A percentile compares a stretch with the other conserved stretches of the same genome.
Evolutionary conservation across 2,888 invertebrate genomes (phyloP).

Genomic region (Himalopsyche kuldschensis): DNA sequence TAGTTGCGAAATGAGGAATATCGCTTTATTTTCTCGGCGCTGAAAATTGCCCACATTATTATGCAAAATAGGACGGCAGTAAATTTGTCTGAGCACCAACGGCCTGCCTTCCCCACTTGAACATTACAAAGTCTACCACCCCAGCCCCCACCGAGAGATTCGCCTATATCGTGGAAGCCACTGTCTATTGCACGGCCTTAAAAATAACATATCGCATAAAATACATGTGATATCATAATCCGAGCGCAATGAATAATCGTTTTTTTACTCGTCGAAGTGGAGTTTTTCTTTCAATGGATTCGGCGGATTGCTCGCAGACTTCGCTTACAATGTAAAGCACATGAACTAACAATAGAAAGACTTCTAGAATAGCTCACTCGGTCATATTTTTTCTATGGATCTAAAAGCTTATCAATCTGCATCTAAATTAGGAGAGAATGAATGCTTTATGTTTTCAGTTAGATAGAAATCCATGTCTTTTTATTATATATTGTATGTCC

Average conservation of each 20-base stretch:
- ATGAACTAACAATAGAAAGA: too few species aligned
- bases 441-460: too few species aligned
- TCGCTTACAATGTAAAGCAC: too few species aligned
- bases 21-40: conserved; percentile 7
- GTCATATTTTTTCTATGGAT: too few species aligned
- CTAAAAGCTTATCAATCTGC: too few species aligned
- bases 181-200: background rate
- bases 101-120: background rate
- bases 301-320: too few species aligned
- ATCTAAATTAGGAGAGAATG: too few species aligned
- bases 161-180: background rate
- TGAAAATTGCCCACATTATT: conserved; percentile 15
- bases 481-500: too few species aligned
- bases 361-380: too few species aligned
- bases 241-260: background rate
- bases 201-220: background rate
- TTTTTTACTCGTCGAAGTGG: too few species aligned
- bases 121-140: background rate
- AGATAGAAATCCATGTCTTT: too few species aligned
- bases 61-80: conserved; percentile 20
- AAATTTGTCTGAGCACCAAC: conserved; percentile 16
- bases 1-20: background rate
- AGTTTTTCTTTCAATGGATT: too few species aligned
- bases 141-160: background rate
- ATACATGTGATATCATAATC: background rate